phyloP scores from a whole-genome alignment of 2,888 invertebrate species.

The Drosophila gaucha region DNA sequence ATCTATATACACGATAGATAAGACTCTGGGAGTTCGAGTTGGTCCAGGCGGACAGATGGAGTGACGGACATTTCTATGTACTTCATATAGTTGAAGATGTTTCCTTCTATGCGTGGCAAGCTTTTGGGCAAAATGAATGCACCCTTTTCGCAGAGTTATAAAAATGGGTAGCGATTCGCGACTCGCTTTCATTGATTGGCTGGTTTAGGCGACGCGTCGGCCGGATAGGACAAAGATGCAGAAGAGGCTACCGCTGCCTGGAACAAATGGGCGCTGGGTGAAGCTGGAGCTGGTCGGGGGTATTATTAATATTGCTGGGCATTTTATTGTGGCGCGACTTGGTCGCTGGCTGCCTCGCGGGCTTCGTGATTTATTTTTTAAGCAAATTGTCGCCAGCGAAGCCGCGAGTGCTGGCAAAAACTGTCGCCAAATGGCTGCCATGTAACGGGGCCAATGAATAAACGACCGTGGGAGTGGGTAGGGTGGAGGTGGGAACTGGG shows the following conservation, averaged over 20 bases:
- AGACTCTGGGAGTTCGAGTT: too few relatives aligned
- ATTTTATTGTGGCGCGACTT: slow-evolving; percentile 64
- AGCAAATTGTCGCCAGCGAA: slow-evolving; percentile 80
- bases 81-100: too few relatives aligned
- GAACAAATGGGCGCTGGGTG: slow-evolving; percentile 21
- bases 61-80: too few relatives aligned
- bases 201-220: slow-evolving; percentile 18
- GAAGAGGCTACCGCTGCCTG: slow-evolving; percentile 33
- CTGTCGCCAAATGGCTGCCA: slow-evolving; percentile 78
- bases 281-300: slow-evolving; percentile 5
- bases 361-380: slow-evolving; percentile 83
- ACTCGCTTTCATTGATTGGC: slow-evolving; percentile 32
- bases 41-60: too few relatives aligned
- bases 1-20: too few relatives aligned
- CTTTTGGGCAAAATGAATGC: too few relatives aligned
- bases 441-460: slow-evolving; percentile 76
- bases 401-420: slow-evolving; percentile 60
- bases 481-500: slow-evolving; percentile 24
- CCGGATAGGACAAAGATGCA: slow-evolving; percentile 15
- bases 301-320: slow-evolving; percentile 68
- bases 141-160: too few relatives aligned
- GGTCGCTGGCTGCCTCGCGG: slow-evolving; percentile 58
- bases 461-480: slow-evolving; percentile 57
- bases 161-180: slow-evolving; percentile 12
- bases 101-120: too few relatives aligned